Percentiles rank a stretch among this genome's conserved stretches.
phyloP scores from a whole-genome alignment of 1,140 invertebrate genomes.

The Rhagoletis zephyria region DNA sequence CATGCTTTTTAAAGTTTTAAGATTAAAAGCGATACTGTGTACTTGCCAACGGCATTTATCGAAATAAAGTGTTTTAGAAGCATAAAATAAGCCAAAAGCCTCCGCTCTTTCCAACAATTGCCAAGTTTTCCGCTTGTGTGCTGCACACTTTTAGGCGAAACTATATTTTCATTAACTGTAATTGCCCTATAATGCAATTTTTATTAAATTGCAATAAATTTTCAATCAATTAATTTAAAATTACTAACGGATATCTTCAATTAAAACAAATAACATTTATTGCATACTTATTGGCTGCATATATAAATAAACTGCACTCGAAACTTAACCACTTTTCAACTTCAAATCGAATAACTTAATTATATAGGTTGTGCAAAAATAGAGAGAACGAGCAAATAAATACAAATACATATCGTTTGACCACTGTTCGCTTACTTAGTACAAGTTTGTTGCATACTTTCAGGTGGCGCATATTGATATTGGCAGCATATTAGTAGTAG shows the following conservation, averaged over 20 bases:
- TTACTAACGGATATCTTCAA: not conserved
- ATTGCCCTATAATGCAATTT: not conserved
- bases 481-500: not conserved
- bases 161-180: not conserved
- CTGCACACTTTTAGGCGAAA: not conserved
- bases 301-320: not conserved
- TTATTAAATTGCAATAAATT: not conserved
- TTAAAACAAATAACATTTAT: not conserved
- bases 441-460: conserved; percentile 44
- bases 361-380: not conserved
- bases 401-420: not conserved
- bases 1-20: too few species aligned
- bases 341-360: conserved; percentile 19
- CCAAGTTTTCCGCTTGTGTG: not conserved
- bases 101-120: too few species aligned
- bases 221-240: conserved; percentile 5
- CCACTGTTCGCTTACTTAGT: not conserved
- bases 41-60: too few species aligned
- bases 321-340: conserved; percentile 6
- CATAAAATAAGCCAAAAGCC: too few species aligned
- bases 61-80: too few species aligned
- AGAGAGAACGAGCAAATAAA: not conserved
- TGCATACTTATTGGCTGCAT: not conserved
- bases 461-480: not conserved
- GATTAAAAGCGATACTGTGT: too few species aligned